phyloP scores from a whole-genome alignment of 2,888 invertebrate genomes.

The Hemaris fuciformis region DNA sequence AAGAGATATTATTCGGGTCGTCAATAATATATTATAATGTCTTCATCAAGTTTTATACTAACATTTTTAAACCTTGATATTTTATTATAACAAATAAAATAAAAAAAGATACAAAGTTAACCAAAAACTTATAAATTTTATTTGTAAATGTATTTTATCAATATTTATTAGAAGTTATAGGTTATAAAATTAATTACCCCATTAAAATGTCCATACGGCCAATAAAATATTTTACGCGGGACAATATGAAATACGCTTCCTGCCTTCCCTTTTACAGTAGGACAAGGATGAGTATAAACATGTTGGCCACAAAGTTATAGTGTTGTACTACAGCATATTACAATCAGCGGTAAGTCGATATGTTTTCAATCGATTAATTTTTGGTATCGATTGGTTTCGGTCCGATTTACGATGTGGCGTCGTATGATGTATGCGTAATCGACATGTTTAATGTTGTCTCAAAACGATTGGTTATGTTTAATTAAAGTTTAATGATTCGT shows the following conservation, averaged over 20 bases:
- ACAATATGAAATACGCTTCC: constrained; percentile 9
- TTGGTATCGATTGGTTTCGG: constrained; percentile 57
- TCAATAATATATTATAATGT: no score
- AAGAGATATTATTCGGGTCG: no score
- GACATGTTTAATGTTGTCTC: constrained; percentile 30
- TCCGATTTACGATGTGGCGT: constrained; percentile 58
- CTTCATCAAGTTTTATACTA: no score
- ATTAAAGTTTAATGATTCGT: background rate
- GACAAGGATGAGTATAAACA: constrained; percentile 6
- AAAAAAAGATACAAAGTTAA: no score
- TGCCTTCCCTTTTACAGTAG: constrained; percentile 1
- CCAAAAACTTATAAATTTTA: no score
- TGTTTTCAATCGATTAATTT: constrained; percentile 44
- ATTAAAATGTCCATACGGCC: background rate
- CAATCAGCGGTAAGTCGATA: constrained; percentile 21
- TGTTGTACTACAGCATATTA: background rate
- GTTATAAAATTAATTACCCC: background rate
- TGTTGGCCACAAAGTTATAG: background rate
- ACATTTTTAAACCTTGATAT: no score
- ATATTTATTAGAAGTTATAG: constrained; percentile 2
- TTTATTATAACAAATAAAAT: no score
- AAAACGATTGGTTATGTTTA: background rate
- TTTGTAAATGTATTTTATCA: background rate
- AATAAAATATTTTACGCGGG: background rate
- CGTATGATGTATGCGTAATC: constrained; percentile 45